Evolutionary conservation across 2,888 invertebrate genomes (phyloP), one percentile per base, ranked within the genome.

Genomic region (Eristalis intricaria): DNA sequence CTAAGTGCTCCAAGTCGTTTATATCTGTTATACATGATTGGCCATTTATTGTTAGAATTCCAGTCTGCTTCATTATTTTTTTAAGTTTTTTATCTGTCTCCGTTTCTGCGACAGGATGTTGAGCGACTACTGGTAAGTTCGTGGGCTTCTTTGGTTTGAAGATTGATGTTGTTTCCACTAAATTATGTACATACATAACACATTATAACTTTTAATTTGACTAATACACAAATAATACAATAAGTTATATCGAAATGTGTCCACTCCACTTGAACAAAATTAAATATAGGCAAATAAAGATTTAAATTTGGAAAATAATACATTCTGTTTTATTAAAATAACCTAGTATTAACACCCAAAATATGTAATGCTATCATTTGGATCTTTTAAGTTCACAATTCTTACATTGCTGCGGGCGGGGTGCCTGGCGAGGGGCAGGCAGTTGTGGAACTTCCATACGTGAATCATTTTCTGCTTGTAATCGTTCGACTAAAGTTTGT

Each of bases 11-110:
- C 91, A 98, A 94, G 91, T 98, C 97, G 90, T 96, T 96, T 90
- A 97, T 96, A 89, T 96, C 96, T 4, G 98, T 97, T 86, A 95
- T 95, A 93, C 97, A 98, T 90, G 95, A 95, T 90, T 94, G 93
- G 66, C 96, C 96, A 90, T 96, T 96, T 81, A 99, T 96, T 88
- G 95, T 97, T 86, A 99, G 94, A 90, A 97, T 96, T 78, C 98
- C 98, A 92, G 97, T 98, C 93, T 97, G 97, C 94, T 97, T 96
- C 95, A 97, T 98, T 80, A 99, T 98, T 93, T 98, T 98, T 90
- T 96, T 96, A 90, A 98, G 95, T 92, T 97, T 97, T 89, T 95
- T 95, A 91, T 98, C 98, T 91, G 96, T 96, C 93, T 96, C 96
- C 74, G 95, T 94, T 83, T 94, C 94, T 88, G 94, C 94, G 88